A percentile compares a stretch with the other conserved stretches of the same genome.
Conservation (phyloP, 2,113 vertebrate species). For the Eupsittula cactorum region DNA sequence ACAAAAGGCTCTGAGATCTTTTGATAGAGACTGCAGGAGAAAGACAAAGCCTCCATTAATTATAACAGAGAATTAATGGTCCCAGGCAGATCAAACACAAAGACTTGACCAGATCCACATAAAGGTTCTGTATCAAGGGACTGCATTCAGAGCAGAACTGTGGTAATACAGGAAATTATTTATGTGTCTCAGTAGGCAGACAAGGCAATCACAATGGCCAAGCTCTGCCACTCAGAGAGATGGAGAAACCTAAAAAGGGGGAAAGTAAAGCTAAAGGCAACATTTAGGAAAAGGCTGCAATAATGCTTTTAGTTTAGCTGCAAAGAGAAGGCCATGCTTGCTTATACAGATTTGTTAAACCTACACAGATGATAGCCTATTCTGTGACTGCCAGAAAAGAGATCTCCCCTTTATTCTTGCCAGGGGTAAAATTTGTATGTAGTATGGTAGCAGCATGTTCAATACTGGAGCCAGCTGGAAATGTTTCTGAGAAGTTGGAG, state of each 20-base stretch:
- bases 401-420: neutral
- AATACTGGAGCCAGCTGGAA: neutral
- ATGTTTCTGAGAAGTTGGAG: neutral
- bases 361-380: neutral
- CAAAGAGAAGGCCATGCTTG: neutral
- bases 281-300: neutral
- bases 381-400: neutral
- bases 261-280: neutral
- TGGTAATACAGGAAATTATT: slow-evolving; percentile 3
- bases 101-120: neutral
- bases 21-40: neutral
- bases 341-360: neutral
- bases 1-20: neutral
- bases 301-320: neutral
- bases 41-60: slow-evolving; percentile 19
- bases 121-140: neutral
- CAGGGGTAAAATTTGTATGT: neutral
- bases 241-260: neutral
- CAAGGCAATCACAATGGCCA: neutral
- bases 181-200: neutral
- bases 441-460: neutral
- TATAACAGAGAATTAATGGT: neutral
- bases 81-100: slow-evolving; percentile 5
- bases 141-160: neutral
- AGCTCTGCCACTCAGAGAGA: neutral